Conservation (phyloP, 2,888 invertebrate species). For the Phrixothrix hirtus region DNA sequence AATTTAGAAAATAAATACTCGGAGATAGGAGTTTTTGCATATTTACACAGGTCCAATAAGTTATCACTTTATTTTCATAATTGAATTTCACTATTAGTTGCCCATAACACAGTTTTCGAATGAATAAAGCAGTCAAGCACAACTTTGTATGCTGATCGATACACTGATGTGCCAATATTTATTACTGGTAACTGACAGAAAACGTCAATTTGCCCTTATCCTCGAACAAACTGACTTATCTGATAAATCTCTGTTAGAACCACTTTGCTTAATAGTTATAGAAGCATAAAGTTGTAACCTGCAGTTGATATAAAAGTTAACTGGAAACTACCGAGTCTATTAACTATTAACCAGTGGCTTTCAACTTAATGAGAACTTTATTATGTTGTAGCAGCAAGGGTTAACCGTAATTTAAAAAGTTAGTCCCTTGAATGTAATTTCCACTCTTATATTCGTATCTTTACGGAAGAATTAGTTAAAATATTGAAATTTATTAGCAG, state of each 20-base stretch:
- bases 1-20: not conserved
- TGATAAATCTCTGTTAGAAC: not conserved
- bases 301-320: not conserved
- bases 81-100: not conserved
- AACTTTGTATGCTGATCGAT: not conserved
- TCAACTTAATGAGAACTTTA: not conserved
- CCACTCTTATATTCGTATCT: too few species aligned
- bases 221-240: not conserved
- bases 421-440: not conserved
- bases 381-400: too few species aligned
- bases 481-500: conserved; percentile 11
- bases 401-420: too few species aligned
- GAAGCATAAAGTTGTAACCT: not conserved
- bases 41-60: not conserved
- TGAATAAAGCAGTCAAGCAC: not conserved
- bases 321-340: not conserved
- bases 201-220: too few species aligned
- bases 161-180: not conserved
- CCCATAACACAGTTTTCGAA: not conserved
- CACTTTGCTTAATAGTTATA: too few species aligned
- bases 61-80: too few species aligned
- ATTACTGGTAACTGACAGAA: too few species aligned
- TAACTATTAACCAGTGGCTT: too few species aligned
- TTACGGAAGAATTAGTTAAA: conserved; percentile 5
- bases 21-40: not conserved